Base-by-base conservation (phyloP, 2,113 vertebrate genomes). In the Alosa alosa region DNA sequence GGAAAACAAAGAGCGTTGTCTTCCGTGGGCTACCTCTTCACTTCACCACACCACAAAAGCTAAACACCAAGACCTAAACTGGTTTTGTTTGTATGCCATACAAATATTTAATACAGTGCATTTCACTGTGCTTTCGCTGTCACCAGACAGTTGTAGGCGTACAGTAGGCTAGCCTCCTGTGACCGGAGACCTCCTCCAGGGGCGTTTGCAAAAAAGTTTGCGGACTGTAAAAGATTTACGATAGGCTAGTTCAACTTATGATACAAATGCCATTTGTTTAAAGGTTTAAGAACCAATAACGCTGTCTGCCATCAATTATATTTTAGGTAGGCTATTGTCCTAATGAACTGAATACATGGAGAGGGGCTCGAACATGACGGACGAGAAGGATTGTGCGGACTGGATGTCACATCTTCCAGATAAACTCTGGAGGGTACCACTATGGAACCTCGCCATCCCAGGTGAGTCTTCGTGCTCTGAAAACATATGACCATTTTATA, bases 381-480 rank as follows among this genome's bases (percentile, higher is more conserved):
- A 60, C 55, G 55, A 60, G 55, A 60, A 20, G 10, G 36, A 85
- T 50, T 84, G 85, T 82, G 55, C 83, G 15, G 88, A 91, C 87
- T 92, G 91, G 91, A 92, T 91, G 91, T 88, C 90, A 5, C 60
- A 86, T n/a, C 87, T 92, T 25, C 84, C 90, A 18, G 17, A 81
- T 3, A 11, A 22, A 11, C 87, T 92, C 1, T 84, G 81, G 83
- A 39, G 83, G 49, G 50, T 86, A 5, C 87, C 89, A 2, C 86
- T 92, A 20, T 90, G 84, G 83, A 83, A 90, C 82, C 89, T 92
- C 64, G 89, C 91, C 18, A 88, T 92, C 36, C 91, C 91, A 0
- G 90, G 91, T 92, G 83, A 55, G 86, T 22, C 55, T 60, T 60
- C 1, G 11, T 49, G 20, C 18, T 22, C 20, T 22, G 55, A 60